phyloP scores from a whole-genome alignment of 2,113 vertebrate genomes.

The Actenoides lindsayi region DNA sequence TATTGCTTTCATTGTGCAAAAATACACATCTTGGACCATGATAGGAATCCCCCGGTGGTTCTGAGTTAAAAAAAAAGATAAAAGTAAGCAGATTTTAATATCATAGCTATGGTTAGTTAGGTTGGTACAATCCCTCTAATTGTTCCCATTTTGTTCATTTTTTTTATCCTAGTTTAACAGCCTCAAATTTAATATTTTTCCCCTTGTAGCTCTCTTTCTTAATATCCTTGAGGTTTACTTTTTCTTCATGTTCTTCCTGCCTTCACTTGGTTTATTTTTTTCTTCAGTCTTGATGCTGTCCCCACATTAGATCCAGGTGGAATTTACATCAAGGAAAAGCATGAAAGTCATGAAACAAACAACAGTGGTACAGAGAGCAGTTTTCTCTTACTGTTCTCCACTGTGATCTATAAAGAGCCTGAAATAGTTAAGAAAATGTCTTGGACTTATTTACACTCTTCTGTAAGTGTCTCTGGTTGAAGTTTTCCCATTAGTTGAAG shows the following conservation, averaged over 20 bases:
- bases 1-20: background rate
- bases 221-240: background rate
- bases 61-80: background rate
- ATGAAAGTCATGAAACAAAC: slow-evolving; percentile 7
- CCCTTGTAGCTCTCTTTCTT: background rate
- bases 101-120: background rate
- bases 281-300: background rate
- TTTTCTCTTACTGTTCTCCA: background rate
- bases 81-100: background rate
- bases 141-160: background rate
- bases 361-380: background rate
- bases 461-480: background rate
- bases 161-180: background rate
- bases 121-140: background rate
- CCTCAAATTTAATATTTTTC: background rate
- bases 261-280: background rate
- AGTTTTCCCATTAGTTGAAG: slow-evolving; percentile 34
- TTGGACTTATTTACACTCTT: background rate
- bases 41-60: background rate
- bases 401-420: background rate
- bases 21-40: background rate
- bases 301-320: background rate
- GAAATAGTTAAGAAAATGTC: slow-evolving; percentile 5
- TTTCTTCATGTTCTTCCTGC: background rate
- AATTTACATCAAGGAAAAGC: slow-evolving; percentile 23